These are phyloP conservation scores for Anisognathus igniventris DNA, from an alignment of 2,797 vertebrate species.

Conservation along the genomic window DNA sequence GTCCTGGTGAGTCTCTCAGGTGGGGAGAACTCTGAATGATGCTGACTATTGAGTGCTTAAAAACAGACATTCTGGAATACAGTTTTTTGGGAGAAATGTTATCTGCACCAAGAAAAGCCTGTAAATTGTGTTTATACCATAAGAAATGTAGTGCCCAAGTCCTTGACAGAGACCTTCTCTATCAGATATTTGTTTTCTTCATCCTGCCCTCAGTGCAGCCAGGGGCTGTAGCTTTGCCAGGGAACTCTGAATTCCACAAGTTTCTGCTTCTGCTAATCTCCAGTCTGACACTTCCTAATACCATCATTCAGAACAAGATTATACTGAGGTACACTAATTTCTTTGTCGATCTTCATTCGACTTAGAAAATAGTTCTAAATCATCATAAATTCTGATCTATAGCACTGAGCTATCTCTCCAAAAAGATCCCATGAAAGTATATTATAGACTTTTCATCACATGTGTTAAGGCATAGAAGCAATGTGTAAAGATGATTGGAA, in stretches of 20 bases:
- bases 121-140: fast-evolving
- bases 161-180: background rate
- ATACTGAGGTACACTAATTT: background rate
- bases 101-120: background rate
- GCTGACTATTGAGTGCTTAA: background rate
- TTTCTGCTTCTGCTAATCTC: background rate
- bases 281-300: background rate
- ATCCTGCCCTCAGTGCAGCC: background rate
- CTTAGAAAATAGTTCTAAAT: background rate
- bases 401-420: background rate
- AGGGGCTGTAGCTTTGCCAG: background rate
- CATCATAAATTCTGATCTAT: background rate
- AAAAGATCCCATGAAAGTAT: background rate
- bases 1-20: background rate
- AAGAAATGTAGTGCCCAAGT: background rate
- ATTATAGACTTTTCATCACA: background rate
- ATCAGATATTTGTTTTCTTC: background rate
- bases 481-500: background rate
- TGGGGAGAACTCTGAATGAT: background rate
- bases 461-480: background rate
- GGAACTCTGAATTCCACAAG: background rate
- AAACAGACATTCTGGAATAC: background rate
- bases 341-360: background rate
- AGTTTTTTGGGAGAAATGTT: background rate
- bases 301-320: background rate